Evolutionary conservation across 2,888 invertebrate genomes (phyloP), one percentile per base, ranked within the genome.

Genomic region (Cephus spinipes): DNA sequence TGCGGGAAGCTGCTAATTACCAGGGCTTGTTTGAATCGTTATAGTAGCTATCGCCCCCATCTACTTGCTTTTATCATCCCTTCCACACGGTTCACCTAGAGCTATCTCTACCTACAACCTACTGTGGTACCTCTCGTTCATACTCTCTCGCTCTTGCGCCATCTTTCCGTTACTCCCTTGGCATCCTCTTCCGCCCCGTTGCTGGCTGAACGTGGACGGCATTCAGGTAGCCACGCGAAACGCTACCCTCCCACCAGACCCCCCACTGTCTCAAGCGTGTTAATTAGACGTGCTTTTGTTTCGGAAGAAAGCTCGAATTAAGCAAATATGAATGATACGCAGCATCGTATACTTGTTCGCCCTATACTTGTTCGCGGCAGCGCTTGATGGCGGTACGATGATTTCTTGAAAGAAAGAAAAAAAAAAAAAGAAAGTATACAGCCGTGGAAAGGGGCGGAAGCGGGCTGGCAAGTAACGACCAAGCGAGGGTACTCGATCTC

Each of bases 201-300:
- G 74, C 36, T 33, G 74, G 33, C 31, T n/a, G 23, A 74, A 33
- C 75, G 71, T 33, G 76, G 78, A 74, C 84, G 77, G 80, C 82
- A 83, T 84, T 84, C 85, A 81, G 81, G 78, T 35, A 81, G 79
- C 83, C 81, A 83, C 79, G 83, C 81, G 87, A 83, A 85, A 86
- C 81, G 80, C 80, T 82, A 83, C 83, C 79, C 82, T 81, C 82
- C 73, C 79, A 77, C 75, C 76, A 35, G 75, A 79, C 81, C 79
- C 40, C 31, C 79, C 83, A 82, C 83, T 85, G 87, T 89, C 89
- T 88, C 88, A 84, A 86, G 88, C 90, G 89, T 87, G 89, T 89
- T 90, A 90, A 90, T 90, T 90, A 89, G 89, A 87, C 86, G 83
- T 82, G 88, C 90, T 88, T 90, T 90, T 89, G 89, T 90, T 89